These are phyloP conservation scores for Pachyramphus minor DNA, from an alignment of 2,113 vertebrate species.

Conservation along the genomic window DNA sequence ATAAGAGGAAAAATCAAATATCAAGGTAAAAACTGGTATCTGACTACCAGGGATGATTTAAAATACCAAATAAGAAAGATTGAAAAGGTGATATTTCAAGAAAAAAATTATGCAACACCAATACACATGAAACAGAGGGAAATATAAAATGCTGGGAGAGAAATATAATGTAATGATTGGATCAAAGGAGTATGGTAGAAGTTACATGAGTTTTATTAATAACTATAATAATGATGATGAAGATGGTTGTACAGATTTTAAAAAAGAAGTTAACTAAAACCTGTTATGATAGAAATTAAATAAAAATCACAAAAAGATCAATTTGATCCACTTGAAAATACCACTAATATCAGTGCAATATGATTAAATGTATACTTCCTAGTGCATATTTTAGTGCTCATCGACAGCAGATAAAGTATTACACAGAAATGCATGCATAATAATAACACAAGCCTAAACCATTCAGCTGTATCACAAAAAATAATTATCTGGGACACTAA, in stretches of 20 bases:
- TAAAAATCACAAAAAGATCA: not conserved
- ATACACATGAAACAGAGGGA: not conserved
- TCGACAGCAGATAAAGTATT: constrained; percentile 43
- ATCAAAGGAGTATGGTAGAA: not conserved
- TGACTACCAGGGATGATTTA: not conserved
- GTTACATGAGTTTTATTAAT: not conserved
- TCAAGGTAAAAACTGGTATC: not conserved
- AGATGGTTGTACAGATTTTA: not conserved
- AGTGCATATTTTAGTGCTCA: constrained; percentile 45
- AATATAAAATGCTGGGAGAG: not conserved
- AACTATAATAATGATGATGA: not conserved
- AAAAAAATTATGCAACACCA: not conserved
- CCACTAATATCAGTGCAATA: not conserved
- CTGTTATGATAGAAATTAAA: not conserved
- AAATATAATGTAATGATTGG: not conserved
- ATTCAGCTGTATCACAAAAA: constrained; percentile 62
- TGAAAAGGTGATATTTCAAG: not conserved
- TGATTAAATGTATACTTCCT: constrained; percentile 21
- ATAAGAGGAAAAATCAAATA: constrained; percentile 1
- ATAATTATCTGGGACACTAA: constrained; percentile 75
- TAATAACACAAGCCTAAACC: constrained; percentile 49
- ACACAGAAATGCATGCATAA: constrained; percentile 19
- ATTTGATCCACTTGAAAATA: not conserved
- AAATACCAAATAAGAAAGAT: not conserved
- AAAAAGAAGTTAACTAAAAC: constrained; percentile 6